Evolutionary conservation across 1,140 invertebrate genomes (phyloP).

Genomic region (Drosophila virilis): DNA sequence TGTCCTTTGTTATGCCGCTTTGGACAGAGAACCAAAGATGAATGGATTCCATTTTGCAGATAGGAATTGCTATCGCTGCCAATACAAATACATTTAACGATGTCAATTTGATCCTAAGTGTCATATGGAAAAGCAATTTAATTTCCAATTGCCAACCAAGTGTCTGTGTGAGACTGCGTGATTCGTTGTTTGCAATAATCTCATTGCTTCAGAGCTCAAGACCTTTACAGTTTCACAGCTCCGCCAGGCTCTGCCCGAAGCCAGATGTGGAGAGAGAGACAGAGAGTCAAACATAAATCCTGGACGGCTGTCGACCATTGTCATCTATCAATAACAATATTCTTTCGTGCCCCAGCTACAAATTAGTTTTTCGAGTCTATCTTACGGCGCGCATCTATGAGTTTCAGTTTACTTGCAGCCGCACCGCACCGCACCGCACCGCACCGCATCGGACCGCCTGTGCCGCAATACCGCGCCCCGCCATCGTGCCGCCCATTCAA

Average conservation of each 20-base stretch:
- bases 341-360: slow-evolving; percentile 56
- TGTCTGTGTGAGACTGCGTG: slow-evolving; percentile 17
- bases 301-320: slow-evolving; percentile 43
- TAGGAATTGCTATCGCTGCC: slow-evolving; percentile 29
- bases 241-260: no score
- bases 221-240: no score
- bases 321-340: slow-evolving; percentile 78
- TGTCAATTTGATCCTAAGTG: slow-evolving; percentile 55
- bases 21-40: slow-evolving; percentile 28
- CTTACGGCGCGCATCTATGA: slow-evolving; percentile 54
- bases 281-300: slow-evolving; percentile 39
- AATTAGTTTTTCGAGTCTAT: slow-evolving; percentile 76
- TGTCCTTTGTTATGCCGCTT: slow-evolving; percentile 9
- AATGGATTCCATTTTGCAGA: slow-evolving; percentile 47
- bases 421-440: neutral
- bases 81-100: slow-evolving; percentile 50
- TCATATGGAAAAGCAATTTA: slow-evolving; percentile 65
- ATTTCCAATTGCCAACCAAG: slow-evolving; percentile 56
- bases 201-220: slow-evolving; percentile 13
- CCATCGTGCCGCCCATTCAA: slow-evolving; percentile 13
- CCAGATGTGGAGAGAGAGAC: neutral
- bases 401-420: slow-evolving; percentile 14
- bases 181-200: slow-evolving; percentile 32
- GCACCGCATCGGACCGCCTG: neutral
- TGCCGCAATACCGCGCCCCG: neutral